These are phyloP conservation scores for Drosophila punjabiensis DNA, from an alignment of 1,140 invertebrate genomes.

Conservation along the genomic window DNA sequence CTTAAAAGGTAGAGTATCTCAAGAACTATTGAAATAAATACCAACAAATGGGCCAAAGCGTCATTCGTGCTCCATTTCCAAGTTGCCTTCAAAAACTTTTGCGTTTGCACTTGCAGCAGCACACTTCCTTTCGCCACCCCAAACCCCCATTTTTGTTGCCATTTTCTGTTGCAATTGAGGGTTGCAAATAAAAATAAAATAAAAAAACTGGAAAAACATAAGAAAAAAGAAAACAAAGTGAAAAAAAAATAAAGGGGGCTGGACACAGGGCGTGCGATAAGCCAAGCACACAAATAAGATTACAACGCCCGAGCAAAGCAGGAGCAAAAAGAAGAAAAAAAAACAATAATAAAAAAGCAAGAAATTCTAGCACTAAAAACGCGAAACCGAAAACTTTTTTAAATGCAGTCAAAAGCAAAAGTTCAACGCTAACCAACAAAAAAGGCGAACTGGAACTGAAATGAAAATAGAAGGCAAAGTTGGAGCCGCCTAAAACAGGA, in stretches of 20 bases:
- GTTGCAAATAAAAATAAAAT: conserved; percentile 30
- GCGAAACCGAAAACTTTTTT: conserved; percentile 56
- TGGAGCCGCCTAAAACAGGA: conserved; percentile 36
- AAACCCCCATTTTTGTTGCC: conserved; percentile 26
- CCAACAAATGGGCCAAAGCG: conserved; percentile 63
- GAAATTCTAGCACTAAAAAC: conserved; percentile 58
- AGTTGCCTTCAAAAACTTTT: conserved; percentile 64
- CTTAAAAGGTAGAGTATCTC: conserved; percentile 37
- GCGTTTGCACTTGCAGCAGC: conserved; percentile 45
- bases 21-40: conserved; percentile 74
- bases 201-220: conserved; percentile 1
- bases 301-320: conserved; percentile 49
- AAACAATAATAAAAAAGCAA: conserved; percentile 30
- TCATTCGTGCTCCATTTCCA: conserved; percentile 69
- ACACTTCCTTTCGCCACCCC: conserved; percentile 35
- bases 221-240: conserved; percentile 8
- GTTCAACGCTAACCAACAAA: conserved; percentile 42
- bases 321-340: conserved; percentile 1
- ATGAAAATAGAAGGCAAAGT: conserved; percentile 57
- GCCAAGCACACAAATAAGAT: conserved; percentile 72
- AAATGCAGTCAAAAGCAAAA: conserved; percentile 70
- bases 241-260: conserved; percentile 19
- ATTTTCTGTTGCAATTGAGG: conserved; percentile 65
- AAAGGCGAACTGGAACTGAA: conserved; percentile 18
- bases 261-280: conserved; percentile 64